Evolutionary conservation across 2,888 invertebrate species (phyloP).

Genomic region (Palloptera scutellata): DNA sequence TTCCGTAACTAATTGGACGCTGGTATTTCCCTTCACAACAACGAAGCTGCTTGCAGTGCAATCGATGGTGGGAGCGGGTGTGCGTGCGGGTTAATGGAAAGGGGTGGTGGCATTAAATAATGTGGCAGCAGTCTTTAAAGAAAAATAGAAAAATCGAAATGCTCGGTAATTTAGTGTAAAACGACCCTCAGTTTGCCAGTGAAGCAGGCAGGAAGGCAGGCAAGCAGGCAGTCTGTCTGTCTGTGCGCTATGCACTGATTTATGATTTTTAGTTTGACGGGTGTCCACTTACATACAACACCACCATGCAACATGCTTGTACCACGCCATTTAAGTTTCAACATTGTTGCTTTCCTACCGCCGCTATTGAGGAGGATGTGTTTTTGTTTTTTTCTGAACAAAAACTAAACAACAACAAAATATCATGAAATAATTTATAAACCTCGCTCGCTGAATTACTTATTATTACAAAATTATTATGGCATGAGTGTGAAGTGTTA

Average conservation of each 20-base stretch:
- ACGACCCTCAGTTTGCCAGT: slow-evolving; percentile 37
- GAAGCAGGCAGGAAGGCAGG: slow-evolving; percentile 35
- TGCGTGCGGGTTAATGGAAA: neutral
- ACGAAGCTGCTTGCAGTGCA: neutral
- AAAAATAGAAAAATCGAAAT: slow-evolving; percentile 24
- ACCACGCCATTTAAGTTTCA: neutral
- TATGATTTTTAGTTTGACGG: slow-evolving; percentile 20
- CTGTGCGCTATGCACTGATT: slow-evolving; percentile 28
- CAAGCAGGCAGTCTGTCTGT: slow-evolving; percentile 36
- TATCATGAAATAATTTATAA: slow-evolving; percentile 21
- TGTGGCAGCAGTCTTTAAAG: neutral
- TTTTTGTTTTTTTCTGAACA: neutral
- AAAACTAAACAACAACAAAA: slow-evolving; percentile 5
- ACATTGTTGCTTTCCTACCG: neutral
- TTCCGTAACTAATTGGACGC: slow-evolving; percentile 47
- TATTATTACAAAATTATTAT: neutral
- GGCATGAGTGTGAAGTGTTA: slow-evolving; percentile 24
- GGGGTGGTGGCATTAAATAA: neutral
- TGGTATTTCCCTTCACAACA: slow-evolving; percentile 3
- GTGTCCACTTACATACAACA: slow-evolving; percentile 30
- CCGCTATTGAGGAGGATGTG: neutral
- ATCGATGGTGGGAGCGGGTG: neutral
- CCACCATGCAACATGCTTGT: neutral
- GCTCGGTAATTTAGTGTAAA: slow-evolving; percentile 37
- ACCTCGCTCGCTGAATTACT: slow-evolving; percentile 23